Evolutionary conservation across 2,888 invertebrate genomes (phyloP), one percentile per base, ranked within the genome.

Genomic region (Nudaria mundana): DNA sequence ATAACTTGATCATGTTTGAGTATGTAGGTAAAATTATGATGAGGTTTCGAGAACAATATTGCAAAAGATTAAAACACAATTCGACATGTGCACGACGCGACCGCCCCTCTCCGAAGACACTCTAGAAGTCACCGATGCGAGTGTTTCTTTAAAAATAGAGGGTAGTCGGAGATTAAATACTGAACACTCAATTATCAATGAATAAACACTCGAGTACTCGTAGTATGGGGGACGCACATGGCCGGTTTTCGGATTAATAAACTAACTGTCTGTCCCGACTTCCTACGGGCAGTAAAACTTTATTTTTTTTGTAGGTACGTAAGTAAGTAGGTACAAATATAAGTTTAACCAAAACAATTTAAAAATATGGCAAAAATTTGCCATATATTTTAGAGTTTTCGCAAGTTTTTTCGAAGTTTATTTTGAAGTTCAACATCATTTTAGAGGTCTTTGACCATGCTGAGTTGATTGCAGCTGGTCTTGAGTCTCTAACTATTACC

Each of bases 61-160:
- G 15, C 11, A 38, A 12, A 28, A 34, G 32, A 37, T 33, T 37
- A 25, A n/a, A 37, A 26, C 20, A 53, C 50, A 69, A 55, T 50
- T 51, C 54, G 74, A 73, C 83, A 81, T 78, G 76, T 81, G 78
- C 66, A 60, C 60, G n/a, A n/a, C n/a, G n/a, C n/a, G n/a, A n/a
- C n/a, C 44, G 38, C 40, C 44, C 44, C 48, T 24, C 7, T 58
- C 37, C 38, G 56, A 44, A 42, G 51, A 43, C 65, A 63, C 82
- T 84, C 54, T 50, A 79, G 51, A 54, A 79, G 74, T 73, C 76
- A 79, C 40, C 50, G 66, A 64, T 44, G 74, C 70, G 76, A 46
- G 52, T 58, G 54, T 55, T 63, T 71, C 71, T 79, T 79, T 71
- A 69, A 76, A 80, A 79, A 81, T 77, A 81, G 68, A 63, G 64